Evolutionary conservation across 1,140 invertebrate species (phyloP).

Genomic region (Aricia agestis): DNA sequence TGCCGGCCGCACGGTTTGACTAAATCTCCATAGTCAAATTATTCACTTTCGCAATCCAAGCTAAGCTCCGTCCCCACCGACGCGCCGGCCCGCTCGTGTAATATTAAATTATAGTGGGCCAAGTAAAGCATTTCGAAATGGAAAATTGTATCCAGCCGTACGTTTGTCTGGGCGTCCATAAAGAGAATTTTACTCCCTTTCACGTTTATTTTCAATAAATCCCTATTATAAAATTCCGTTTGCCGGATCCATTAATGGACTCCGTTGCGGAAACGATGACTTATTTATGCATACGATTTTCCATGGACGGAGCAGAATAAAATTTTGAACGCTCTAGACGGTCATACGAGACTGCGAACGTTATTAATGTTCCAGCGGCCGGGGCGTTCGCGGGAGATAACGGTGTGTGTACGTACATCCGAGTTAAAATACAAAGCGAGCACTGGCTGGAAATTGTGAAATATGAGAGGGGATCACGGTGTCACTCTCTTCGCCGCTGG

Average conservation of each 20-base stretch:
- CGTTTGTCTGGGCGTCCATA: slow-evolving; percentile 44
- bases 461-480: slow-evolving; percentile 45
- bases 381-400: slow-evolving; percentile 35
- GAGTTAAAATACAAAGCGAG: slow-evolving; percentile 34
- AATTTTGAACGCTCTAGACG: slow-evolving; percentile 30
- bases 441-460: slow-evolving; percentile 43
- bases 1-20: slow-evolving; percentile 38
- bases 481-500: slow-evolving; percentile 39
- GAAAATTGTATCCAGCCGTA: slow-evolving; percentile 67
- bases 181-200: slow-evolving; percentile 42
- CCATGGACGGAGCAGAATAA: slow-evolving; percentile 31
- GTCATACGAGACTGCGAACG: slow-evolving; percentile 37
- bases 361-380: slow-evolving; percentile 46
- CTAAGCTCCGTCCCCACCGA: slow-evolving; percentile 48
- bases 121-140: slow-evolving; percentile 69
- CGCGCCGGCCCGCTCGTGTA: slow-evolving; percentile 50
- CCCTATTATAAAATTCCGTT: slow-evolving; percentile 57
- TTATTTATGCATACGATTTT: slow-evolving; percentile 35
- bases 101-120: slow-evolving; percentile 71
- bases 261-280: slow-evolving; percentile 24
- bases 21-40: slow-evolving; percentile 70
- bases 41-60: slow-evolving; percentile 67
- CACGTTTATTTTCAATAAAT: slow-evolving; percentile 54
- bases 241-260: slow-evolving; percentile 39
- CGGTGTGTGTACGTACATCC: slow-evolving; percentile 36